Percentiles rank a stretch among this genome's conserved stretches.
phyloP scores from a whole-genome alignment of 92 coral and sea anemone genomes.

The Meandrina meandrites region DNA sequence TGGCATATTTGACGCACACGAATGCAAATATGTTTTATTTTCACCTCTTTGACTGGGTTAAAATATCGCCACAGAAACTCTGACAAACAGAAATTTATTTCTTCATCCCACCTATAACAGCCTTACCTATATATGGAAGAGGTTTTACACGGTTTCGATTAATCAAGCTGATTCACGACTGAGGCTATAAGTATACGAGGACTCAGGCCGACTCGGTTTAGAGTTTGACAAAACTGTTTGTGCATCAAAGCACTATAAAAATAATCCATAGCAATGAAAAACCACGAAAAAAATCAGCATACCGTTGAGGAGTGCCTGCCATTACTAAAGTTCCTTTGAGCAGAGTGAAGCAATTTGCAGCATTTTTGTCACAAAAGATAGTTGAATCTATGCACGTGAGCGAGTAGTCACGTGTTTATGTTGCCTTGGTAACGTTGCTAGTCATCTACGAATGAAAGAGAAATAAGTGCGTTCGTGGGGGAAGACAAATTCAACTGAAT shows the following conservation, averaged over 20 bases:
- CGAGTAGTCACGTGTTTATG: neutral
- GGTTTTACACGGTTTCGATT: neutral
- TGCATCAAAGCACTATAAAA: neutral
- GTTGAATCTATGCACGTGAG: neutral
- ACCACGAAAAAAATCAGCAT: neutral
- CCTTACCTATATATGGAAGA: neutral
- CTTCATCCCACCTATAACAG: neutral
- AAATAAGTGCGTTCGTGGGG: neutral
- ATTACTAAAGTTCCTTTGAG: neutral
- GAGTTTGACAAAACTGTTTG: neutral
- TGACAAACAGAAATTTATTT: neutral
- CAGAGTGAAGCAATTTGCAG: neutral
- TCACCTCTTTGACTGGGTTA: neutral
- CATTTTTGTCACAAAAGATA: neutral
- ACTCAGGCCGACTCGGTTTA: neutral
- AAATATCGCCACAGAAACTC: neutral
- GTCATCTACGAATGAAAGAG: neutral
- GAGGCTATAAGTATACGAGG: neutral
- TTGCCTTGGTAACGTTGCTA: neutral
- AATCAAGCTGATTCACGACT: neutral
- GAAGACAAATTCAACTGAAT: neutral
- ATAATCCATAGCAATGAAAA: neutral
- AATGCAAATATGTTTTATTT: neutral
- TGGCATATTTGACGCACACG: neutral
- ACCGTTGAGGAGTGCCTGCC: conserved; percentile 9